Percentiles rank a stretch among this genome's conserved stretches.
phyloP scores from a whole-genome alignment of 2,888 invertebrate species.

The Pammene fasciana region DNA sequence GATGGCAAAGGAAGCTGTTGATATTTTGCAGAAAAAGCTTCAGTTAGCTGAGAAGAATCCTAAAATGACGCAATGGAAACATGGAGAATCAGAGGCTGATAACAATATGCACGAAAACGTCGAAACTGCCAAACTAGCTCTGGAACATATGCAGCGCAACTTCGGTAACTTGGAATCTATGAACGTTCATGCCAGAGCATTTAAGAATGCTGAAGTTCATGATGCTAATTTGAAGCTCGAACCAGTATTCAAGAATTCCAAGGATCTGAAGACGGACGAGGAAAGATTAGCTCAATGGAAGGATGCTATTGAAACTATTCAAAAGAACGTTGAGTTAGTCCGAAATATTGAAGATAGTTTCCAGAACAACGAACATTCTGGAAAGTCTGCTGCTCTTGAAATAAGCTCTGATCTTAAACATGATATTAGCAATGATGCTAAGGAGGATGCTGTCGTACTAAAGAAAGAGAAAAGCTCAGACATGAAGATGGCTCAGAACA shows the following conservation, averaged over 20 bases:
- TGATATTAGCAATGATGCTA: constrained; percentile 9
- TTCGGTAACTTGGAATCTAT: constrained; percentile 62
- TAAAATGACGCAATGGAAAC: constrained; percentile 50
- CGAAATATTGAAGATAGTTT: constrained; percentile 71
- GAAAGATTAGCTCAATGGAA: constrained; percentile 70
- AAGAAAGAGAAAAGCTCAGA: constrained; percentile 2
- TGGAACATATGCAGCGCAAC: constrained; percentile 65
- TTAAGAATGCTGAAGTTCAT: constrained; percentile 53
- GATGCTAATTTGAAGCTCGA: constrained; percentile 51
- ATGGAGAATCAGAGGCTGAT: constrained; percentile 54
- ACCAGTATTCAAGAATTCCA: constrained; percentile 28
- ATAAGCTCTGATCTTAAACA: constrained; percentile 18
- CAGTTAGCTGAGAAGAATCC: constrained; percentile 57
- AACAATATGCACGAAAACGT: constrained; percentile 65
- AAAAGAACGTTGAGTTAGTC: constrained; percentile 64
- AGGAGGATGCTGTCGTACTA: not conserved
- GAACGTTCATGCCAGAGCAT: constrained; percentile 53
- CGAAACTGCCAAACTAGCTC: constrained; percentile 64
- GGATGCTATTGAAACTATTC: constrained; percentile 62
- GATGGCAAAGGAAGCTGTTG: constrained; percentile 73
- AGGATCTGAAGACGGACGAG: constrained; percentile 50
- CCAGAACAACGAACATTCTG: constrained; percentile 48
- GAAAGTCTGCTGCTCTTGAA: constrained; percentile 30
- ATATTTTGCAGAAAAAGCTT: constrained; percentile 66
- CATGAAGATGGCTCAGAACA: constrained; percentile 4